These are phyloP conservation scores for Caenorhabditis macrosperma DNA, from an alignment of 2,888 invertebrate genomes.

Conservation along the genomic window DNA sequence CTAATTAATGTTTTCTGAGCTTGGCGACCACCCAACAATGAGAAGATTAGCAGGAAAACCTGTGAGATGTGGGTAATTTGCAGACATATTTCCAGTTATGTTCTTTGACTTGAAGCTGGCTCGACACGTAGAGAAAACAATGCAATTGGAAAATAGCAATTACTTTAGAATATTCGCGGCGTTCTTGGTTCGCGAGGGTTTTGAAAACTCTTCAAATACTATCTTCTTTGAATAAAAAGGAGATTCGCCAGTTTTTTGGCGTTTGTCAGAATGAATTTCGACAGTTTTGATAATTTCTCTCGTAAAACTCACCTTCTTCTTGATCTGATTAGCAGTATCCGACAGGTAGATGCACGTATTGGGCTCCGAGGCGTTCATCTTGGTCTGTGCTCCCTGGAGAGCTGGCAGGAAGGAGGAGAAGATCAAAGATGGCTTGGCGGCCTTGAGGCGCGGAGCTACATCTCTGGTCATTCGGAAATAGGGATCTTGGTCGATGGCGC, in stretches of 20 bases:
- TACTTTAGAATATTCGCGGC: too few species aligned
- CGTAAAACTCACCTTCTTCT: constrained; percentile 87
- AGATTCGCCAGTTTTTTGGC: not conserved
- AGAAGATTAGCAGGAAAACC: too few species aligned
- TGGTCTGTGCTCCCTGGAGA: constrained; percentile 92
- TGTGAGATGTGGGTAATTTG: too few species aligned
- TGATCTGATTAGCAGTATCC: constrained; percentile 94
- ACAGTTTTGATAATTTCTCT: not conserved
- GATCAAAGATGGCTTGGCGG: constrained; percentile 90
- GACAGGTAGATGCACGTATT: constrained; percentile 95
- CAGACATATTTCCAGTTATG: too few species aligned
- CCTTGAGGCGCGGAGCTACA: constrained; percentile 92
- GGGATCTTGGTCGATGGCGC: constrained; percentile 99
- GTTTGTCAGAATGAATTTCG: not conserved
- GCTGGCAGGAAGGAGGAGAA: constrained; percentile 92
- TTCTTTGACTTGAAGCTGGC: too few species aligned
- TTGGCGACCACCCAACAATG: too few species aligned
- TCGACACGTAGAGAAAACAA: too few species aligned
- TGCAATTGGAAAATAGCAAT: too few species aligned
- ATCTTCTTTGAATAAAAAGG: too few species aligned
- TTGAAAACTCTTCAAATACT: too few species aligned
- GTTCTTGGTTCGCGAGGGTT: too few species aligned
- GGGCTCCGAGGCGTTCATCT: constrained; percentile 97
- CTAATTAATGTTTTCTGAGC: too few species aligned
- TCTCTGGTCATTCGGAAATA: constrained; percentile 99